Evolutionary conservation across 2,113 vertebrate species (phyloP).

Genomic region (Corvus hawaiiensis): DNA sequence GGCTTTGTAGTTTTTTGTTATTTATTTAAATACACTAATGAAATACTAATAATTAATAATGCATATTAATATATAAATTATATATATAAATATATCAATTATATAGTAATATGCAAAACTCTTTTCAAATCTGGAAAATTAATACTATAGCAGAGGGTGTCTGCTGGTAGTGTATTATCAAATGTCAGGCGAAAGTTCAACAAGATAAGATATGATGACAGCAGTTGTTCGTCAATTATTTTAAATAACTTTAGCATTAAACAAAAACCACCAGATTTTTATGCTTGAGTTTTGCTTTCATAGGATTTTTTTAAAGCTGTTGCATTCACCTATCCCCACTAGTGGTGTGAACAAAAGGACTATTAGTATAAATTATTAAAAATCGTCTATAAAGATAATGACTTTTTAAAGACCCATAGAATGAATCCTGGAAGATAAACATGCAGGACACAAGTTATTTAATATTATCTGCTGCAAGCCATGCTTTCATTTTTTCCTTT

Average conservation of each 20-base stretch:
- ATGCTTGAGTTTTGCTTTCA: neutral
- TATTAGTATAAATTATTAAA: neutral
- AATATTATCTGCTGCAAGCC: neutral
- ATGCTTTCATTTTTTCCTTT: rapidly evolving
- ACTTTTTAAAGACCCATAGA: neutral
- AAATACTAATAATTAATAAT: neutral
- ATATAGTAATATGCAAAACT: neutral
- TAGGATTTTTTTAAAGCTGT: neutral
- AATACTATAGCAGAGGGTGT: neutral
- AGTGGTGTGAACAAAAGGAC: neutral
- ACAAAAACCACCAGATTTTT: neutral
- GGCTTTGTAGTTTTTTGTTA: rapidly evolving
- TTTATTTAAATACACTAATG: neutral
- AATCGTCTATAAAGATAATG: neutral
- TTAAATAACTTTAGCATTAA: neutral
- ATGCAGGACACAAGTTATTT: neutral
- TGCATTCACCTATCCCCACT: neutral
- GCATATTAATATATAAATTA: too few relatives aligned
- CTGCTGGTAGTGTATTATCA: neutral
- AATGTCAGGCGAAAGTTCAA: neutral
- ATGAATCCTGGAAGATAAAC: neutral
- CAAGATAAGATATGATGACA: neutral
- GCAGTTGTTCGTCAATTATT: neutral
- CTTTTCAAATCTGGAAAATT: neutral
- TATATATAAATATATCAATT: neutral